phyloP scores from a whole-genome alignment of 2,888 invertebrate genomes.

The Cephus spinipes region DNA sequence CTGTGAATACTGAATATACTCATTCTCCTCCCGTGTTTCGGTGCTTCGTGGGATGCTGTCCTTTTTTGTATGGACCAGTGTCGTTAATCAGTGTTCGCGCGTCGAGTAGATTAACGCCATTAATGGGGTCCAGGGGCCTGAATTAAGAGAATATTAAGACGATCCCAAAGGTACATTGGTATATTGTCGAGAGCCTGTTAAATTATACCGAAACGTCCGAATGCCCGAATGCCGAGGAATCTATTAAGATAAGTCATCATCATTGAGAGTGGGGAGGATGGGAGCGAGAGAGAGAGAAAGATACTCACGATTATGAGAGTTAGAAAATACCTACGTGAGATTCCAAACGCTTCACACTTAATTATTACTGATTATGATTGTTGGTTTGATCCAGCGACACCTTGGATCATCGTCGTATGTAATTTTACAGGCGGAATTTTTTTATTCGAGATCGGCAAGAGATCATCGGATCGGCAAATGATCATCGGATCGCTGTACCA shows the following conservation, averaged over 20 bases:
- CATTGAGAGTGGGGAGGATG: neutral
- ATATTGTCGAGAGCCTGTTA: slow-evolving; percentile 35
- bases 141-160: slow-evolving; percentile 50
- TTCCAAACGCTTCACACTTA: neutral
- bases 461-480: too few species aligned
- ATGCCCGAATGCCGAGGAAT: slow-evolving; percentile 34
- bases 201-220: slow-evolving; percentile 41
- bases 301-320: neutral
- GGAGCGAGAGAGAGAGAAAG: neutral
- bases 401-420: neutral
- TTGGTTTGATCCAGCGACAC: neutral
- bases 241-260: slow-evolving; percentile 53
- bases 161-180: slow-evolving; percentile 10
- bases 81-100: slow-evolving; percentile 45
- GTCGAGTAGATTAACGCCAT: slow-evolving; percentile 53
- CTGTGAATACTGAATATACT: neutral
- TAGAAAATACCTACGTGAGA: neutral
- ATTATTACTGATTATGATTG: neutral
- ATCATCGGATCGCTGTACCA: neutral
- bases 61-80: neutral
- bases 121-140: slow-evolving; percentile 41
- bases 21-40: neutral
- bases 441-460: neutral
- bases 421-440: neutral
- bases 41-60: neutral